These are phyloP conservation scores for Altica lythri DNA, from an alignment of 2,888 invertebrate genomes.

Conservation along the genomic window DNA sequence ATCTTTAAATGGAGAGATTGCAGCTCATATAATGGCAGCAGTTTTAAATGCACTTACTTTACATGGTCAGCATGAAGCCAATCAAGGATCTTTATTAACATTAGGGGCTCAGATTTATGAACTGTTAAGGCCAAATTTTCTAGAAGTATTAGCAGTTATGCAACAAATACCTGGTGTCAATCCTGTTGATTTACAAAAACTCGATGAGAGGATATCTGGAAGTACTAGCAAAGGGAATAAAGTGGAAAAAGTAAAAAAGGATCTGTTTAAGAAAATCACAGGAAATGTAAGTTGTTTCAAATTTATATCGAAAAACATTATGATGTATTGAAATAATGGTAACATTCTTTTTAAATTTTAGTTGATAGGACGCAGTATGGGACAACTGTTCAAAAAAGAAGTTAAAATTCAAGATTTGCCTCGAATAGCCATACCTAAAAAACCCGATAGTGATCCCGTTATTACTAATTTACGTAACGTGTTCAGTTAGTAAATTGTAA, in stretches of 20 bases:
- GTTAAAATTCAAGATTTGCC: constrained; percentile 86
- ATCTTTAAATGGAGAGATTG: constrained; percentile 68
- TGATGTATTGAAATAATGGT: too few relatives aligned
- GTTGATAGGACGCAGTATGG: constrained; percentile 83
- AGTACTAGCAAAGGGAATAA: constrained; percentile 73
- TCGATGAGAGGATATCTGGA: constrained; percentile 80
- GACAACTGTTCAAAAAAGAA: constrained; percentile 86
- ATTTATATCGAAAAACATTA: too few relatives aligned
- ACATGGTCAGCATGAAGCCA: constrained; percentile 90
- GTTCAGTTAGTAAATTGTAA: constrained; percentile 47
- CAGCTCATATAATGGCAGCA: constrained; percentile 75
- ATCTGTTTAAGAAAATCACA: constrained; percentile 87
- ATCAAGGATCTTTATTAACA: constrained; percentile 78
- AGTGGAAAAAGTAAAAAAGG: constrained; percentile 88
- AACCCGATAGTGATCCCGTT: constrained; percentile 49
- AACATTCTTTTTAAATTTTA: constrained; percentile 53
- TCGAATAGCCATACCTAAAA: constrained; percentile 62
- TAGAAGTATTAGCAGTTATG: constrained; percentile 70
- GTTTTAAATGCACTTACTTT: constrained; percentile 74
- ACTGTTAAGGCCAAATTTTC: constrained; percentile 75
- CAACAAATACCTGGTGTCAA: constrained; percentile 84
- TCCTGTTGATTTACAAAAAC: constrained; percentile 77
- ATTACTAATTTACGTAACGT: constrained; percentile 53
- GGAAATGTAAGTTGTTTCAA: constrained; percentile 65
- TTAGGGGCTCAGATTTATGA: constrained; percentile 88